A percentile compares a stretch with the other conserved stretches of the same genome.
These are phyloP conservation scores for Chanos chanos DNA, from an alignment of 2,797 vertebrate genomes.

Conservation along the genomic window DNA sequence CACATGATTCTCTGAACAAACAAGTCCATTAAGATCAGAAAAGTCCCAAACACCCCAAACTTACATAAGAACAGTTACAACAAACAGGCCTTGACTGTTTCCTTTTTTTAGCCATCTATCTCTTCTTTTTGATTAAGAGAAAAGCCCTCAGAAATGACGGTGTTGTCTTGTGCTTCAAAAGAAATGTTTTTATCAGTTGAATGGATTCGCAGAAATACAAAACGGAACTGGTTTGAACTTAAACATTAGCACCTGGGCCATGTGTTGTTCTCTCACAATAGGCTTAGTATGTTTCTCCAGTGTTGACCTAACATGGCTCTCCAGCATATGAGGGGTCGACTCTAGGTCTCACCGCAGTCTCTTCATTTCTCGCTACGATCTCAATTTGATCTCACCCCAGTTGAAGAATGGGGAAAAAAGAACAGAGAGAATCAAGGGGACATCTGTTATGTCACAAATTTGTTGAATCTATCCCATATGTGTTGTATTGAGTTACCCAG, in stretches of 20 bases:
- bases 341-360: too few relatives aligned
- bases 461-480: slow-evolving; percentile 13
- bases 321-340: too few relatives aligned
- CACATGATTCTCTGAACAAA: slow-evolving; percentile 68
- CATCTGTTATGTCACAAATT: slow-evolving; percentile 6
- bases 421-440: slow-evolving; percentile 8
- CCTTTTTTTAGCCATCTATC: slow-evolving; percentile 45
- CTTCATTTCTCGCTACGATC: too few relatives aligned
- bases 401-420: neutral
- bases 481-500: slow-evolving; percentile 1
- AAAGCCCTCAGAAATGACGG: too few relatives aligned
- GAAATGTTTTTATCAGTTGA: too few relatives aligned
- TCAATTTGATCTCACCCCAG: neutral
- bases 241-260: neutral
- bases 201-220: too few relatives aligned
- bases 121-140: neutral
- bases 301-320: too few relatives aligned
- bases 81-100: slow-evolving; percentile 65
- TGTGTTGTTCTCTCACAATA: too few relatives aligned
- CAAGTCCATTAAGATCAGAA: slow-evolving; percentile 51
- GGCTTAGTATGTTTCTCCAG: too few relatives aligned
- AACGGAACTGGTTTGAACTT: slow-evolving; percentile 1
- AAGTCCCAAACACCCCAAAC: slow-evolving; percentile 44
- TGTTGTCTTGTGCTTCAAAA: slow-evolving; percentile 67
- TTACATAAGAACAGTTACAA: slow-evolving; percentile 56